Base-by-base conservation (phyloP, 1,140 invertebrate species). In the Scaptomyza pallida region DNA sequence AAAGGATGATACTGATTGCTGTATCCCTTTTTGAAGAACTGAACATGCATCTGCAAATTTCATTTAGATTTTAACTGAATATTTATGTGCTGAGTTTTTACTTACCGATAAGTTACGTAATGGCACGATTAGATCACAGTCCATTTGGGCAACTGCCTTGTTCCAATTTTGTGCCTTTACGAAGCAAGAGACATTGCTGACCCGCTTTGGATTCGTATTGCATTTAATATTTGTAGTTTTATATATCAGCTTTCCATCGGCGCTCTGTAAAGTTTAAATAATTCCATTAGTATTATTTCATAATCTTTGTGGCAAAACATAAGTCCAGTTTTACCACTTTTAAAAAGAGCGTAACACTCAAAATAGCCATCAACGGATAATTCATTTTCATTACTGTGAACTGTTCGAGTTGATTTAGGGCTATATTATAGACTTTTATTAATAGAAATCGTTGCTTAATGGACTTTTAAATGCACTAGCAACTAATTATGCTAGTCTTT, bases 191-290 rank as follows among this genome's bases (percentile, higher is more conserved):
- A 16, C 12, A 33, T 75, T 75, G 1, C 12, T 13, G n/a, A 16
- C 30, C 2, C 26, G 21, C 5, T 37, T 40, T 6, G 60, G 50
- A 26, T 55, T 47, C 6, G 44, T 1, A 0, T 16, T 1, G 33
- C 72, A 75, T n/a, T 71, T 68, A 6, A 75, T 16, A 3, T 72
- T 75, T 37, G 15, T 65, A 1, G 37, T 16, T 52, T 75, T 75
- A 8, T 62, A 73, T 5, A 73, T 19, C 1, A 72, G 3, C 3
- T 30, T 23, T 6, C 45, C 26, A 3, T 45, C 45, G 0, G 17
- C 26, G 12, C n/a, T 10, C 62, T 71, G 54, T 12, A 48, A 60
- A 51, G 26, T 30, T 9, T 30, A n/a, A n/a, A n/a, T n/a, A n/a
- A n/a, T n/a, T n/a, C n/a, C n/a, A n/a, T 30, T 2, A 9, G 1